phyloP scores from a whole-genome alignment of 2,113 vertebrate species.

The Otis tarda region DNA sequence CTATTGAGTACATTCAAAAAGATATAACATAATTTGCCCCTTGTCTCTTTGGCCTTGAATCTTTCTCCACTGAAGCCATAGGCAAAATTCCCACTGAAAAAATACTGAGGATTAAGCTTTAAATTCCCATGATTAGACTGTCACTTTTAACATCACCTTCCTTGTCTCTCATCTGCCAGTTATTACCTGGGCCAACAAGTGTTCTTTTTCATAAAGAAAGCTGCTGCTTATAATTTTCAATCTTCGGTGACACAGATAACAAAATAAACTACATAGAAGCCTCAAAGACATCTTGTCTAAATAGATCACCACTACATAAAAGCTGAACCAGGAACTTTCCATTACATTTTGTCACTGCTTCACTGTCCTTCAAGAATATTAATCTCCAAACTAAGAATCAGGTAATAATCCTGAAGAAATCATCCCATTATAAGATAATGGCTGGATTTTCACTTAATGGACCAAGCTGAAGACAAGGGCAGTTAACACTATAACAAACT shows the following conservation, averaged over 20 bases:
- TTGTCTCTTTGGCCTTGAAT: not conserved
- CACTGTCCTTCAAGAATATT: not conserved
- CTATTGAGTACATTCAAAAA: not conserved
- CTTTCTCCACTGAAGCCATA: not conserved
- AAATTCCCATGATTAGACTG: not conserved
- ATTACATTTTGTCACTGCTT: not conserved
- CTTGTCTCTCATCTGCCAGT: not conserved
- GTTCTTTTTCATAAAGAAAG: not conserved
- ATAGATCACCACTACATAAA: not conserved
- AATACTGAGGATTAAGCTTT: not conserved
- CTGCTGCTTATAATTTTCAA: not conserved
- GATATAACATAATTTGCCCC: not conserved
- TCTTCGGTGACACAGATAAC: not conserved
- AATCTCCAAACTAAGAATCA: not conserved
- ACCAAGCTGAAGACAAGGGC: constrained; percentile 46
- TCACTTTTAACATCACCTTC: not conserved
- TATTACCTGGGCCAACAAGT: not conserved
- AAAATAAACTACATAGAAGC: not conserved
- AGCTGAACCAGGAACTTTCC: not conserved
- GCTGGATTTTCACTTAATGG: constrained; percentile 52
- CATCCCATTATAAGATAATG: constrained; percentile 19
- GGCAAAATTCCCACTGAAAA: not conserved
- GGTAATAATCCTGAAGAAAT: constrained; percentile 49
- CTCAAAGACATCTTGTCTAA: not conserved
- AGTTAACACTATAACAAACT: constrained; percentile 60